Percentiles rank a stretch among this genome's conserved stretches.
Evolutionary conservation across 2,888 invertebrate genomes (phyloP).

Genomic region (Lysandra coridon): DNA sequence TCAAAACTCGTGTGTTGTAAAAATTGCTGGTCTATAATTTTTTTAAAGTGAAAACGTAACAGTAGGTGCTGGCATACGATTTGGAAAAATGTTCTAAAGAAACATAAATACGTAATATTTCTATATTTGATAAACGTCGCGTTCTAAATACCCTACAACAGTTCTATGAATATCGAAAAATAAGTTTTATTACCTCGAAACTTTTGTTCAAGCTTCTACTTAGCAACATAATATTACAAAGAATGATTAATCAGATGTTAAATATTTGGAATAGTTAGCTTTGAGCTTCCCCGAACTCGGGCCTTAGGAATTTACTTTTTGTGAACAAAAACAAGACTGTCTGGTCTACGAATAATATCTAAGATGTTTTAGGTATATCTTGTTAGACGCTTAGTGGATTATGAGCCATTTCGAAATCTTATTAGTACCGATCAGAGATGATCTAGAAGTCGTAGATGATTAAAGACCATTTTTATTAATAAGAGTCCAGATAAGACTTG

Average conservation of each 20-base stretch:
- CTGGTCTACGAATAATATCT: neutral
- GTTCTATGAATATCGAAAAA: neutral
- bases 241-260: slow-evolving; percentile 4
- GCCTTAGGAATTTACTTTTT: slow-evolving; percentile 6
- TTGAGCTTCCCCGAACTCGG: neutral
- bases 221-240: neutral
- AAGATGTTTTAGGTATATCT: neutral
- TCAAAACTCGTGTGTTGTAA: no score
- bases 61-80: no score
- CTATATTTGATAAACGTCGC: neutral
- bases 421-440: neutral
- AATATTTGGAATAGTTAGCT: slow-evolving; percentile 9
- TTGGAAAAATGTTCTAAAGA: neutral
- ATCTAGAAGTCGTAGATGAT: no score
- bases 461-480: no score
- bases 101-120: neutral
- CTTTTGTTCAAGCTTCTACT: neutral
- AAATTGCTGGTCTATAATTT: no score
- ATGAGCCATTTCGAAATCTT: neutral
- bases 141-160: neutral
- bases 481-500: no score
- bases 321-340: neutral
- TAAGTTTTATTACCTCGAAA: neutral
- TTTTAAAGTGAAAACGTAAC: no score
- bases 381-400: neutral